Percentiles rank a stretch among this genome's conserved stretches.
Conservation (phyloP, 2,797 vertebrate genomes). For the Parauchenoglanis punctatus region DNA sequence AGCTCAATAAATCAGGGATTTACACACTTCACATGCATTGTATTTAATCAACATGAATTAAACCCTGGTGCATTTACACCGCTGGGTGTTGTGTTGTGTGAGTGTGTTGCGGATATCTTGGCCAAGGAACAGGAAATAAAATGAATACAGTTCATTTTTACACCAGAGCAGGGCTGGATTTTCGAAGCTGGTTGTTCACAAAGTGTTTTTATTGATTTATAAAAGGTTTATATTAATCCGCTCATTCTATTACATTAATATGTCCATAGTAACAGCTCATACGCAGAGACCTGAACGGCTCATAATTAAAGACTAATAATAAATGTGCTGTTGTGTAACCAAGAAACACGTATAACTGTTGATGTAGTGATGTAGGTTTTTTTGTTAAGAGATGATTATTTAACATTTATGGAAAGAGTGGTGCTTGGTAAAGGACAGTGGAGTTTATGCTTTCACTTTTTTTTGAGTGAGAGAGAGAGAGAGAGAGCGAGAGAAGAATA, state of each 20-base stretch:
- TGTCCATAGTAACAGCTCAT: not conserved
- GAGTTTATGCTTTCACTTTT: not conserved
- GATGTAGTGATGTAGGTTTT: not conserved
- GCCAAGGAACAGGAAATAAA: not conserved
- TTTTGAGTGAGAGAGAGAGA: not conserved
- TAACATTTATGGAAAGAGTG: not conserved
- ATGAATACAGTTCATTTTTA: not conserved
- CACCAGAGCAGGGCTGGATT: not conserved
- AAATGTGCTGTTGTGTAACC: not conserved
- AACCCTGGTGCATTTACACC: not conserved
- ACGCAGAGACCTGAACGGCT: not conserved
- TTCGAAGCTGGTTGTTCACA: not conserved
- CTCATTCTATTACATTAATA: too few relatives aligned
- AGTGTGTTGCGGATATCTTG: not conserved
- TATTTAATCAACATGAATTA: not conserved
- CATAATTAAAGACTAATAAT: not conserved
- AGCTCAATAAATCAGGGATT: not conserved
- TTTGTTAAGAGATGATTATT: not conserved
- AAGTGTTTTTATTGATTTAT: not conserved
- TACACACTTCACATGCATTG: not conserved
- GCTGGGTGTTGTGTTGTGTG: not conserved
- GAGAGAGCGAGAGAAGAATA: not conserved
- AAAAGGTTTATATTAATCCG: too few relatives aligned
- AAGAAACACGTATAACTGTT: not conserved
- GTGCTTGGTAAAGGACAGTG: not conserved